Evolutionary conservation across 2,888 invertebrate genomes (phyloP).

Genomic region (Abrostola tripartita): DNA sequence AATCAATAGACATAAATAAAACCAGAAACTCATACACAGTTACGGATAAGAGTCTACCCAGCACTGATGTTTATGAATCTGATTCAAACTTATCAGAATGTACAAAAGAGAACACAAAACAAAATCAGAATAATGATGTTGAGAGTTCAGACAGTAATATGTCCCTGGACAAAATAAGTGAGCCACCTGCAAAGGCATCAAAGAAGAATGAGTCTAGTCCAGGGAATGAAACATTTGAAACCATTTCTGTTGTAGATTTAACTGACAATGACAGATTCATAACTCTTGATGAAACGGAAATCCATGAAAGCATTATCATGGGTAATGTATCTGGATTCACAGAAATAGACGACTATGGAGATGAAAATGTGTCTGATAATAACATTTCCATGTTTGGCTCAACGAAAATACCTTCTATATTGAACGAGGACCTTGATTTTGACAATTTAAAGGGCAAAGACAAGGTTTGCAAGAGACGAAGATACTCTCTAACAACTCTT

Average conservation of each 20-base stretch:
- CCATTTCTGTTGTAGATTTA: slow-evolving; percentile 70
- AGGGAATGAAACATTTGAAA: slow-evolving; percentile 34
- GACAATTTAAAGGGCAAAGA: slow-evolving; percentile 81
- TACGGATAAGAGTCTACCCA: slow-evolving; percentile 78
- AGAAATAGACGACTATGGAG: slow-evolving; percentile 66
- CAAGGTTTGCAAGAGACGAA: slow-evolving; percentile 70
- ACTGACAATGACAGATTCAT: slow-evolving; percentile 65
- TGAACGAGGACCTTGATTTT: slow-evolving; percentile 82
- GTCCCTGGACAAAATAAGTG: slow-evolving; percentile 43
- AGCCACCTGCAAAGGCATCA: slow-evolving; percentile 36
- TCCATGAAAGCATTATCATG: slow-evolving; percentile 79
- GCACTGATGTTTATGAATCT: slow-evolving; percentile 87
- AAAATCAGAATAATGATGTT: slow-evolving; percentile 49
- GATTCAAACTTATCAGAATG: slow-evolving; percentile 82
- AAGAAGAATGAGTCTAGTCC: slow-evolving; percentile 49
- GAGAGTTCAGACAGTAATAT: slow-evolving; percentile 62
- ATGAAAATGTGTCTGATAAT: slow-evolving; percentile 51
- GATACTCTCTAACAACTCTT: slow-evolving; percentile 78
- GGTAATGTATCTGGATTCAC: slow-evolving; percentile 80
- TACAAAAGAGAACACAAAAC: slow-evolving; percentile 53
- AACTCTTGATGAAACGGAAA: slow-evolving; percentile 58
- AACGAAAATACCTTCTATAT: slow-evolving; percentile 81
- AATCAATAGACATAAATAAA: slow-evolving; percentile 72
- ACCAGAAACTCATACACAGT: slow-evolving; percentile 70
- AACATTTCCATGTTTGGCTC: slow-evolving; percentile 75